Percentiles rank a stretch among this genome's conserved stretches.
phyloP scores from a whole-genome alignment of 2,797 vertebrate genomes.

The Chaunax sp. region DNA sequence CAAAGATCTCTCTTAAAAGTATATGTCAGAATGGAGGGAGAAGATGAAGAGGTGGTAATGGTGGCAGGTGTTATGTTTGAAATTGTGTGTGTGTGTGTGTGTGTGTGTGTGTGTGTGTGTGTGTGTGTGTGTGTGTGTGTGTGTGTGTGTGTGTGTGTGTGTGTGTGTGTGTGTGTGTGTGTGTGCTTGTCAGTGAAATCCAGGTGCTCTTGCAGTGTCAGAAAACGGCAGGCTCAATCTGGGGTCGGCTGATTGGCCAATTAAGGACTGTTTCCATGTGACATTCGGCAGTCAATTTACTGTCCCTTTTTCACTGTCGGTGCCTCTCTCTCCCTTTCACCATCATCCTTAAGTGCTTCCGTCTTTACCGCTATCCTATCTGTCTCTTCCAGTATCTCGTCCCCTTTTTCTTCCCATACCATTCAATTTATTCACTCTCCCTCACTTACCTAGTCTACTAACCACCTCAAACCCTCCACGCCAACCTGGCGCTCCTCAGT shows the following conservation, averaged over 20 bases:
- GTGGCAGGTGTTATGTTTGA: constrained; percentile 70
- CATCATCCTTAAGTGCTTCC: constrained; percentile 69
- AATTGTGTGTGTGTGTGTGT: constrained; percentile 28
- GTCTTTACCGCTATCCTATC: constrained; percentile 61
- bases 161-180: constrained; percentile 20
- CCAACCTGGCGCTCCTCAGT: not conserved
- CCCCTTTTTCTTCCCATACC: constrained; percentile 58
- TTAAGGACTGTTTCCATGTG: constrained; percentile 82
- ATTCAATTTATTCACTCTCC: constrained; percentile 62
- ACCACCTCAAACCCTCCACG: not conserved
- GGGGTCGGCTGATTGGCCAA: constrained; percentile 80
- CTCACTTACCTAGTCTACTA: constrained; percentile 45
- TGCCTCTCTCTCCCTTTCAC: constrained; percentile 54
- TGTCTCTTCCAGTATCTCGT: constrained; percentile 64
- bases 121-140: constrained; percentile 32
- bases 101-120: constrained; percentile 25
- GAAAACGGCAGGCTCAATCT: constrained; percentile 73
- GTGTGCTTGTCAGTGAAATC: constrained; percentile 51
- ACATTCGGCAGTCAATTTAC: constrained; percentile 78
- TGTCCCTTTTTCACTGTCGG: constrained; percentile 56
- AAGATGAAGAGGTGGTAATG: constrained; percentile 75
- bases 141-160: constrained; percentile 27
- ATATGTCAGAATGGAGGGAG: constrained; percentile 64
- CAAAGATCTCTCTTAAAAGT: constrained; percentile 64
- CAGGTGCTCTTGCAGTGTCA: constrained; percentile 68